Percentiles rank a stretch among this genome's conserved stretches.
Conservation (phyloP, 2,797 vertebrate genomes). For the Varecia variegata region DNA sequence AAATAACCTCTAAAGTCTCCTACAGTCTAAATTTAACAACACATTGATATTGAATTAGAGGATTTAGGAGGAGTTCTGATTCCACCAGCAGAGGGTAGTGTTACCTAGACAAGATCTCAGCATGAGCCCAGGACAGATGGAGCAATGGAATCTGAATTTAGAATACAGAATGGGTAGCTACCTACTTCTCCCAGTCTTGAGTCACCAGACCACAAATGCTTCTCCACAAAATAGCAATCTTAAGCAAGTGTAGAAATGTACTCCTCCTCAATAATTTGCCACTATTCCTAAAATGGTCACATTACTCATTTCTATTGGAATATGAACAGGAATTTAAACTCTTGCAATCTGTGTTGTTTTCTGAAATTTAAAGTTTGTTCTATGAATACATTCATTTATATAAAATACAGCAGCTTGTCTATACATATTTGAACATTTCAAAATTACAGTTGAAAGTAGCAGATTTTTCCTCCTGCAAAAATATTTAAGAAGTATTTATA, state of each 20-base stretch:
- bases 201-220: constrained; percentile 72
- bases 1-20: neutral
- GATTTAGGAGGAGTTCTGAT: neutral
- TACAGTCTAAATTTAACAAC: neutral
- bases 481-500: constrained; percentile 77
- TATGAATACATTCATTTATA: constrained; percentile 81
- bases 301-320: constrained; percentile 79
- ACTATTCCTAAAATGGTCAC: constrained; percentile 71
- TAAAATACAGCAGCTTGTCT: constrained; percentile 82
- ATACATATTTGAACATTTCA: constrained; percentile 80
- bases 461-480: constrained; percentile 71
- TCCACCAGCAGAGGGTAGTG: constrained; percentile 69
- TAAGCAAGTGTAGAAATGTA: constrained; percentile 59
- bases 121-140: constrained; percentile 57
- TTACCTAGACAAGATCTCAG: constrained; percentile 61
- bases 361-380: constrained; percentile 79
- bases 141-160: constrained; percentile 6
- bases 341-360: constrained; percentile 79
- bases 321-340: constrained; percentile 76
- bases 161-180: constrained; percentile 42
- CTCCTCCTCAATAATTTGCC: constrained; percentile 73
- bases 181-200: constrained; percentile 63
- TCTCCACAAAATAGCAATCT: constrained; percentile 76
- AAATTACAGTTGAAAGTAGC: constrained; percentile 79
- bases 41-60: neutral